Base-by-base conservation (phyloP, 2,113 vertebrate species). In the Hiodon alosoides region DNA sequence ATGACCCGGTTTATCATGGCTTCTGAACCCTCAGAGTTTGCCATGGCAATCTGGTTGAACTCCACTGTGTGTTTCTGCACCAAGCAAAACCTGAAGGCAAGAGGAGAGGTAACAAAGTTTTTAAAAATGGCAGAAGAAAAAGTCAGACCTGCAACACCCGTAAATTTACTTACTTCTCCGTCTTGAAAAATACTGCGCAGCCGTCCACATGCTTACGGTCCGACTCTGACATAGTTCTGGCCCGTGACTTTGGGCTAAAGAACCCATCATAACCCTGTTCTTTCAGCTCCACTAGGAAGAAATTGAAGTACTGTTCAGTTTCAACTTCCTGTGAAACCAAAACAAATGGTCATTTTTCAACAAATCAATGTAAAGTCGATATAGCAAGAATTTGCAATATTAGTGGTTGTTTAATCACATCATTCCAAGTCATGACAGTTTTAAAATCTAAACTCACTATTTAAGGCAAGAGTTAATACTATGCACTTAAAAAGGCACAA, bases 1-100 rank as follows among this genome's bases (percentile, higher is more conserved):
- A 98, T 98, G 76, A 98, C 96, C 86, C 96, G 93, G 91, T 98
- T 98, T 87, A 98, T 84, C 96, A 98, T 98, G n/a, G 95, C 94
- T 90, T 98, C 96, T 3, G 96, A 98, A 78, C 96, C 96, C 85
- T 98, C 96, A 0, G 96, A 98, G 89, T 98, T 98, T 70, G 96
- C 96, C 96, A 98, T 98, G 74, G 96, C 96, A 84, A 98, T 91
- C 84, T 98, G 96, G 90, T 98, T 98, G 89, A 98, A 98, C 90
- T 98, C 96, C 91, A 98, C 96, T 67, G 95, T 96, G 87, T 98
- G 96, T 83, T 98, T 98, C 85, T 98, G 96, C 90, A 98, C 93
- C 85, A 95, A 91, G 79, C 93, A 94, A 89, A 98, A 98, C 89
- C 96, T 98, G 88, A 74, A 89, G 61, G 10, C 3, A 87, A 59